Conservation (phyloP, 2,888 invertebrate species). For the Eupithecia insigniata region DNA sequence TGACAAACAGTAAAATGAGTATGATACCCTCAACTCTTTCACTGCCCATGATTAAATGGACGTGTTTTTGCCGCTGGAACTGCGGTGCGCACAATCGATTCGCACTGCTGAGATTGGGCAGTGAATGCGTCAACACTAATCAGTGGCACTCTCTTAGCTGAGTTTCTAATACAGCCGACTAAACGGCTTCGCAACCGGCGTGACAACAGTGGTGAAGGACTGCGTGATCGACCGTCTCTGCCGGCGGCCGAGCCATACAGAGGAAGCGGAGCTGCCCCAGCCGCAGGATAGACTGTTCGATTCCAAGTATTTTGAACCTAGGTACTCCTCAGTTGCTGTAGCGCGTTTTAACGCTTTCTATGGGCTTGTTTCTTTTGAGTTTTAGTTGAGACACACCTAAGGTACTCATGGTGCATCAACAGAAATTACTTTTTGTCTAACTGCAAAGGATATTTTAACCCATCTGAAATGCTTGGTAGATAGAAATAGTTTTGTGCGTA, state of each 20-base stretch:
- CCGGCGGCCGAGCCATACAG: slow-evolving; percentile 72
- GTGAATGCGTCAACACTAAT: no score
- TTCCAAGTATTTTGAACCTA: slow-evolving; percentile 87
- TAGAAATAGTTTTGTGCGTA: neutral
- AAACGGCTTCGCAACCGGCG: slow-evolving; percentile 88
- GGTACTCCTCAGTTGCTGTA: slow-evolving; percentile 84
- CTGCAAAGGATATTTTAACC: neutral
- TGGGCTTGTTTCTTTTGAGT: slow-evolving; percentile 46
- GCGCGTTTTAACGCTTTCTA: slow-evolving; percentile 48
- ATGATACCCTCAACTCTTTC: no score
- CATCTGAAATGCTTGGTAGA: neutral
- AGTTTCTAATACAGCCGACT: slow-evolving; percentile 80
- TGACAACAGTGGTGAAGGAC: slow-evolving; percentile 87
- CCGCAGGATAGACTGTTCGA: slow-evolving; percentile 77
- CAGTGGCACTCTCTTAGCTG: neutral
- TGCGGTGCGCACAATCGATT: no score
- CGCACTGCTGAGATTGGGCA: no score
- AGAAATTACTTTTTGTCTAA: neutral
- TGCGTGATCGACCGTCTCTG: slow-evolving; percentile 86
- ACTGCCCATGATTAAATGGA: no score
- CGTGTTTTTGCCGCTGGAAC: no score
- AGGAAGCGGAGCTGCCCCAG: slow-evolving; percentile 66
- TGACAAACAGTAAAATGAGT: no score
- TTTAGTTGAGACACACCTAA: slow-evolving; percentile 12
- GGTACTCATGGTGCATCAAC: neutral